Conservation (phyloP, 1,140 invertebrate species). For the Diorhabda carinulata region DNA sequence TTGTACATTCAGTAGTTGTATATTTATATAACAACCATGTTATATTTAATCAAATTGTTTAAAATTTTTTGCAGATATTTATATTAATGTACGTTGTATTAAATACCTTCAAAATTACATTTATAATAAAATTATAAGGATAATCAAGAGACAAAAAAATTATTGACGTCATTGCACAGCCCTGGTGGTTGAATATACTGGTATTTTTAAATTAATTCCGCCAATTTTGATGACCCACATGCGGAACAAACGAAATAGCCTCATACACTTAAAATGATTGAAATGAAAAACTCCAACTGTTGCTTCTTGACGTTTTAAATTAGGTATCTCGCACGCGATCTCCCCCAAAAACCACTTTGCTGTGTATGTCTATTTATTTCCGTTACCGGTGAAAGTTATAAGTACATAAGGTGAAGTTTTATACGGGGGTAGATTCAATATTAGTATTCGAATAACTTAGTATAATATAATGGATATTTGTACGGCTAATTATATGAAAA, state of each 20-base stretch:
- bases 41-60: too few relatives aligned
- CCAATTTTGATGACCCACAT: slow-evolving; percentile 21
- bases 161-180: not conserved
- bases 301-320: slow-evolving; percentile 19
- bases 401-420: not conserved
- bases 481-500: too few relatives aligned
- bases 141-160: too few relatives aligned
- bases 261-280: slow-evolving; percentile 2
- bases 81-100: too few relatives aligned
- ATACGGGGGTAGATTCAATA: slow-evolving; percentile 5
- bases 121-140: too few relatives aligned
- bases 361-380: slow-evolving; percentile 5
- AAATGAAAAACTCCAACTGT: slow-evolving; percentile 22
- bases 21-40: too few relatives aligned
- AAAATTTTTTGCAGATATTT: too few relatives aligned
- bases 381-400: slow-evolving; percentile 8
- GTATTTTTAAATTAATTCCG: slow-evolving; percentile 13
- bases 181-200: not conserved
- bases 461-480: too few relatives aligned
- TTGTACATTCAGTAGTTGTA: too few relatives aligned
- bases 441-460: too few relatives aligned
- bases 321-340: slow-evolving; percentile 22
- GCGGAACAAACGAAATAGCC: slow-evolving; percentile 1
- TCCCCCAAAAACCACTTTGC: slow-evolving; percentile 20
- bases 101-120: too few relatives aligned